Base-by-base conservation (phyloP, 2,888 invertebrate species). In the Chydorus sphaericus region DNA sequence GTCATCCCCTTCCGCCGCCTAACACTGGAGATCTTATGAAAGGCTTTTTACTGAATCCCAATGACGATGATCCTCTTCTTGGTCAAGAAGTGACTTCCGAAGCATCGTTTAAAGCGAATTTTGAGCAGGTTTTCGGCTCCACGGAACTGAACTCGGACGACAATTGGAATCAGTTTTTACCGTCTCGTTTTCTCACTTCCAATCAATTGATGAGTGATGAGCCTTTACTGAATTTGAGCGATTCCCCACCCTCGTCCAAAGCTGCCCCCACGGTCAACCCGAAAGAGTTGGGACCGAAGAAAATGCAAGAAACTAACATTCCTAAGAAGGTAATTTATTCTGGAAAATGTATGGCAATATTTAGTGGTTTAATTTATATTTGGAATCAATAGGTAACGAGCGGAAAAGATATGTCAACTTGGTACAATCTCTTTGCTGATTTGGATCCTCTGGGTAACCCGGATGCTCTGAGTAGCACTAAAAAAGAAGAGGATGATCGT, bases 381-480 rank as follows among this genome's bases (percentile, higher is more conserved):
- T 10, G 31, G 16, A 2, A 28, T 38, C 10, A n/a, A 31, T 16
- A 48, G 54, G 54, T 11, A 2, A 31, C 26, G 2, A 1, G 11
- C 18, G 49, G 55, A 2, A 55, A 55, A 30, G 55, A 55, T 30
- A 36, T 48, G 61, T 58, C 62, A 2, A 62, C 75, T 2, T 94
- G 93, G 93, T 82, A 89, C 67, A 88, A 87, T 70, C 73, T 93
- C 55, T 93, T 94, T 73, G 87, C 92, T 37, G 93, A 93, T 70
- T 71, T 94, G 57, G 93, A 94, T 73, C 93, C 93, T 1, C 73
- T 93, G 33, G 81, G 89, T 11, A 90, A 91, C 72, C 88, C 89
- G 38, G 85, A 89, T 62, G 68, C 71, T 3, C 63, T 74, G 53
- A 70, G 70, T 8, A 44, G 28, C 14, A 67, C 68, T 60, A 66